These are phyloP conservation scores for Mugil cephalus DNA, from an alignment of 2,113 vertebrate species.

Conservation along the genomic window DNA sequence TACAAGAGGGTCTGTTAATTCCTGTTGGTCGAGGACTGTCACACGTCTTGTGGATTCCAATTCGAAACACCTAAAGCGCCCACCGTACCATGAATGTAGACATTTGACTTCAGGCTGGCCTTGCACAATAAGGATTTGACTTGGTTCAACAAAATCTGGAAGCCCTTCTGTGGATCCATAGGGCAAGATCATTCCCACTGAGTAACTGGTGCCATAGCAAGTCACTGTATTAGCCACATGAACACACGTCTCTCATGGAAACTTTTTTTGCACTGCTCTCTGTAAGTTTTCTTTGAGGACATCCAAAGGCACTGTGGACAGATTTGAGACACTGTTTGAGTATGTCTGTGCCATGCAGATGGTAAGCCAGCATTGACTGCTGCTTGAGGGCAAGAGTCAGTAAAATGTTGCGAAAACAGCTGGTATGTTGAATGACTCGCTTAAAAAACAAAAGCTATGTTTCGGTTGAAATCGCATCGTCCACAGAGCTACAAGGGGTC, in stretches of 20 bases:
- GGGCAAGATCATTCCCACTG: constrained; percentile 45
- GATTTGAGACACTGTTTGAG: constrained; percentile 3
- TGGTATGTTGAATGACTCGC: not conserved
- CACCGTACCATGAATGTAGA: constrained; percentile 16
- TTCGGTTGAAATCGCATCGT: not conserved
- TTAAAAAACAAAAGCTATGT: not conserved
- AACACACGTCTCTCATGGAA: not conserved
- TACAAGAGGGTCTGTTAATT: too few relatives aligned
- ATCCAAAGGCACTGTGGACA: not conserved
- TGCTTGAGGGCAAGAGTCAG: constrained; percentile 16
- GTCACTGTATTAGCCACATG: constrained; percentile 5
- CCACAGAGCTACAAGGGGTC: not conserved
- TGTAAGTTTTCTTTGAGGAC: not conserved
- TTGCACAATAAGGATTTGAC: constrained; percentile 26
- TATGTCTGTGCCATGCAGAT: constrained; percentile 1
- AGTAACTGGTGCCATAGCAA: constrained; percentile 37
- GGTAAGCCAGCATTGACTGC: not conserved
- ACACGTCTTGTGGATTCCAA: not conserved
- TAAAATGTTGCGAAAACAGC: constrained; percentile 42
- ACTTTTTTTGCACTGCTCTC: not conserved
- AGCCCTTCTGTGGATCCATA: constrained; percentile 32
- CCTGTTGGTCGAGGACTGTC: too few relatives aligned
- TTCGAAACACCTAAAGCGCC: not conserved
- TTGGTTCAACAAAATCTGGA: constrained; percentile 38
- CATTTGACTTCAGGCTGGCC: constrained; percentile 28